These are phyloP conservation scores for Clarias macrocephalus DNA, from an alignment of 2,113 vertebrate genomes.

Conservation along the genomic window DNA sequence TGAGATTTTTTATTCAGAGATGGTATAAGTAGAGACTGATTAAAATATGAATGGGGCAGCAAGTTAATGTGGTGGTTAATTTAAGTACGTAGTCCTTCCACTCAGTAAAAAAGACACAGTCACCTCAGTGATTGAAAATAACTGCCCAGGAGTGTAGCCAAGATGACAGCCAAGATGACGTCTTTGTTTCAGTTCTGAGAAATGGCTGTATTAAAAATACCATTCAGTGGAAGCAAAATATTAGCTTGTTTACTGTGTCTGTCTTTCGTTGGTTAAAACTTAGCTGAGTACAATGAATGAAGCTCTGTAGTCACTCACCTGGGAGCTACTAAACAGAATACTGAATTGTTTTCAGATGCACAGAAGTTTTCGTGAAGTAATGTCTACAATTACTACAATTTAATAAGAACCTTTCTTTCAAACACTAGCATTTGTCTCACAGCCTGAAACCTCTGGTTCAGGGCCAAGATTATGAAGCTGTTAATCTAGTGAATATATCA, in stretches of 20 bases:
- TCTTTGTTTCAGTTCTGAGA: background rate
- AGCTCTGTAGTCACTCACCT: background rate
- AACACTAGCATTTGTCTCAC: background rate
- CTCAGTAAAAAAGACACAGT: background rate
- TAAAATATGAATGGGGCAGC: background rate
- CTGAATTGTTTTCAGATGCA: background rate
- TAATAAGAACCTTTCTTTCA: background rate
- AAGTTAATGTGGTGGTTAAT: background rate
- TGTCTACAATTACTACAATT: background rate
- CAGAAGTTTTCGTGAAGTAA: background rate
- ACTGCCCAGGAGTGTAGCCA: background rate
- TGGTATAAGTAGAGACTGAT: background rate
- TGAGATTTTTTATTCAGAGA: background rate
- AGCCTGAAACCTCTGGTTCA: background rate
- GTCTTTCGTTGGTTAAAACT: background rate
- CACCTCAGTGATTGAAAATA: background rate
- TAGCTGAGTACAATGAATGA: background rate
- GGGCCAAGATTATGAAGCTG: background rate
- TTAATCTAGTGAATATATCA: slow-evolving; percentile 16
- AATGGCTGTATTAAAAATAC: background rate
- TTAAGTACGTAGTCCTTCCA: background rate
- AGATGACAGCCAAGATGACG: background rate
- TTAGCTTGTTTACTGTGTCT: slow-evolving; percentile 1
- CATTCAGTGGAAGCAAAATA: background rate
- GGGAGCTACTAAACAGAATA: background rate